Conservation (phyloP, 2,888 invertebrate genomes). For the Halictus ligatus region DNA sequence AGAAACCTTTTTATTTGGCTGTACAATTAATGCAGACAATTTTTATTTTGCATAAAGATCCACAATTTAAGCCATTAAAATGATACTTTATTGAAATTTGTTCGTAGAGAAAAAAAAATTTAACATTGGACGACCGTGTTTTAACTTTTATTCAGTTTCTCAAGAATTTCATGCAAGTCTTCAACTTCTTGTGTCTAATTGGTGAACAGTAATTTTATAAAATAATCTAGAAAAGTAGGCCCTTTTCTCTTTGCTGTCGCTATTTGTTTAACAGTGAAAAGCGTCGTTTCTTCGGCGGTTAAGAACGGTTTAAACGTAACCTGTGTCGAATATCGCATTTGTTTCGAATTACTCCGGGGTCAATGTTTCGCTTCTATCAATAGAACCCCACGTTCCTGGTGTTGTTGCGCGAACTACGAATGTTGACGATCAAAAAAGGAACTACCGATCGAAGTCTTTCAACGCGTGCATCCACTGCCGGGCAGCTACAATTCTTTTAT, state of each 20-base stretch:
- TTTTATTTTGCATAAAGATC: not conserved
- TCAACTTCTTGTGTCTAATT: too few relatives aligned
- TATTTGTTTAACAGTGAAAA: too few relatives aligned
- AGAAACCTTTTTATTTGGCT: not conserved
- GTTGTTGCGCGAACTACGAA: not conserved
- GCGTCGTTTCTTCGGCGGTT: too few relatives aligned
- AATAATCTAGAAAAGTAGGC: too few relatives aligned
- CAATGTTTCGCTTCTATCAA: not conserved
- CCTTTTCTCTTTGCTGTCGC: too few relatives aligned
- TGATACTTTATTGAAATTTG: not conserved
- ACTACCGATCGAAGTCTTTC: slow-evolving; percentile 49
- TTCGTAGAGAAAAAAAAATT: not conserved
- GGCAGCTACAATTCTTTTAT: slow-evolving; percentile 60
- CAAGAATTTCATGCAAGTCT: too few relatives aligned
- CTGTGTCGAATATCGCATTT: not conserved
- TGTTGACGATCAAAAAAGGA: slow-evolving; percentile 22
- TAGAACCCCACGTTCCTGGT: not conserved
- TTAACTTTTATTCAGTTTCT: not conserved
- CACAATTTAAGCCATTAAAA: not conserved
- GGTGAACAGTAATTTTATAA: too few relatives aligned
- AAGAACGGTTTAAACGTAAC: not conserved
- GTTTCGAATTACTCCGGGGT: not conserved
- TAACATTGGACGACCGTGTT: not conserved
- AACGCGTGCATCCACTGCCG: slow-evolving; percentile 54
- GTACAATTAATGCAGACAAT: not conserved